Evolutionary conservation across 2,888 invertebrate species (phyloP).

Genomic region (Agrochola lota): DNA sequence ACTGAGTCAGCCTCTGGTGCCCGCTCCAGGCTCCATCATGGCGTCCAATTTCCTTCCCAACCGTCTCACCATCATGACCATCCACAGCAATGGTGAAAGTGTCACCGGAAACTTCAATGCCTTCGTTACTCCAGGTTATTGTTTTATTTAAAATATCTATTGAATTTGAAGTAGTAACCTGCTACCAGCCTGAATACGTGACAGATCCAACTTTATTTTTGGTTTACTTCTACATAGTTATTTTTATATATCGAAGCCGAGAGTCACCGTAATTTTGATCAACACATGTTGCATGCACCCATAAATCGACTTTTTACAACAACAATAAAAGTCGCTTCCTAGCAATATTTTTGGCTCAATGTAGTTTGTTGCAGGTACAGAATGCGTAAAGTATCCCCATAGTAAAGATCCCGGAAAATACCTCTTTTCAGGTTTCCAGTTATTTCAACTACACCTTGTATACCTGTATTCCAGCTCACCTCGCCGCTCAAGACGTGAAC

Average conservation of each 20-base stretch:
- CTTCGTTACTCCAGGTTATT: slow-evolving; percentile 77
- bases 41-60: slow-evolving; percentile 68
- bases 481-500: slow-evolving; percentile 80
- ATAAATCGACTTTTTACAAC: neutral
- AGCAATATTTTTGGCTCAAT: neutral
- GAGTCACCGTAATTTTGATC: neutral
- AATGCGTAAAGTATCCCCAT: neutral
- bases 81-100: slow-evolving; percentile 76
- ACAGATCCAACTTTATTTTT: too few relatives aligned
- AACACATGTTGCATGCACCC: neutral
- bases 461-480: slow-evolving; percentile 74
- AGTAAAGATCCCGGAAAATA: too few relatives aligned
- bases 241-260: neutral
- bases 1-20: slow-evolving; percentile 76
- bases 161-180: too few relatives aligned
- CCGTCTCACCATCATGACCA: slow-evolving; percentile 77
- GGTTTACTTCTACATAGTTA: neutral
- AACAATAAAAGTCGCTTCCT: neutral
- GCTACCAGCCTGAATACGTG: neutral
- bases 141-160: neutral
- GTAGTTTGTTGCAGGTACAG: neutral
- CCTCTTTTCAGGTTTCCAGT: neutral
- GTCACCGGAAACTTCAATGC: slow-evolving; percentile 84
- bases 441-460: neutral
- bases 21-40: slow-evolving; percentile 73